Evolutionary conservation across 2,888 invertebrate genomes (phyloP), one percentile per base, ranked within the genome.

Genomic region (Apotomis capreana): DNA sequence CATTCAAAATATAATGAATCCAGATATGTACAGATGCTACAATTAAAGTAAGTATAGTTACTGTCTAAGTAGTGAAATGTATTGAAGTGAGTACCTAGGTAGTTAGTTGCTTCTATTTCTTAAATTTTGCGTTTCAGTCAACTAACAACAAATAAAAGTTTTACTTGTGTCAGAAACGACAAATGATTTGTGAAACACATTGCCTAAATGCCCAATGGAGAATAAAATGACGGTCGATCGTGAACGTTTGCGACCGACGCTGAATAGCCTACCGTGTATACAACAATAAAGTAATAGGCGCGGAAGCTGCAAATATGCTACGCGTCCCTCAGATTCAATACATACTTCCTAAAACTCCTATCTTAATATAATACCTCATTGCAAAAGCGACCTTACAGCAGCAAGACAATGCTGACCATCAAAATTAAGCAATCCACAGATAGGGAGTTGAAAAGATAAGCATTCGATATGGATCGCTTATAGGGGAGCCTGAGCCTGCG

Each of bases 221-320:
- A 65, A 61, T 55, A 65, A 70, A 70, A 67, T 67, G 46, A 49
- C 44, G 15, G 46, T 57, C 57, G 55, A 55, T 63, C 37, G 57
- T 49, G 40, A 61, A 57, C 40, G 49, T 70, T 55, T 51, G 40
- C 57, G 67, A 62, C 49, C 71, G 51, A 68, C 65, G 55, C 65
- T 60, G 60, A 71, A 26, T 44, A 68, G 70, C 55, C 59, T 37
- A 37, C 26, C 26, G 58, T 69, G 51, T 51, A 8, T 57, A 65
- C 60, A 61, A 67, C 61, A 72, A 77, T 79, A 76, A 77, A 76
- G 78, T 78, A 78, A 80, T 78, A 70, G 76, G 75, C 57, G 74
- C 78, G 80, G 81, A 78, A 80, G 80, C 78, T 74, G 76, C 76
- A 75, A 81, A 80, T 78, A 78, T 76, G 79, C 75, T 73, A 65